Base-by-base conservation (phyloP, 2,113 vertebrate genomes). In the Atlantisia rogersi region DNA sequence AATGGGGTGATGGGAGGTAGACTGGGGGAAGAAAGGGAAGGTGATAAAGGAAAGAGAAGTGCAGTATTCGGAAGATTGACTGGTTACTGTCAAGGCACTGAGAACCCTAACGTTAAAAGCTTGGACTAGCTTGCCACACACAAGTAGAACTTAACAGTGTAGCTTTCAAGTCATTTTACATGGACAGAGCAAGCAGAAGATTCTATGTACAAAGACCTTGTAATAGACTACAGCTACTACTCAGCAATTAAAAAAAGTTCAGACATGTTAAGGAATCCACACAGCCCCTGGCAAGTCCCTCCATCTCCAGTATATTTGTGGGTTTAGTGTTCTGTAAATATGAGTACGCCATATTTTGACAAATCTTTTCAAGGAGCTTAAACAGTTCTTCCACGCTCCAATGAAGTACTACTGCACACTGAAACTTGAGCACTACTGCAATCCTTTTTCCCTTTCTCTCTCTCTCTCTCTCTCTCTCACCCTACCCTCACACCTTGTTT, bases 361-460 rank as follows among this genome's bases (percentile, higher is more conserved):
- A 91, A 63, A 95, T 82, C 82, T 94, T 95, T 81, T 86, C 56
- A 95, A 92, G 92, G 90, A 96, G 60, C 88, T 94, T 92, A 32
- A 28, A 83, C 7, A 82, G 71, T 7, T 96, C 96, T 87, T 87
- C 85, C 80, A 84, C 91, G 92, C 97, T 96, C 95, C 87, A 82
- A 6, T 86, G 92, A 97, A 97, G 95, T 94, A 94, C 58, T 95
- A 88, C 18, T 65, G 79, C 93, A 97, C 86, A 86, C 82, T 96
- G 97, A 92, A 97, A 94, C 88, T 95, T 94, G 82, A 86, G 52
- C 48, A 94, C 96, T 93, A 97, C 91, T 83, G 86, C 97, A 96
- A 97, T 94, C 86, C 75, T 96, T 95, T 97, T 91, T 94, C 48
- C 48, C 48, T 22, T 22, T 22, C 74, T 88, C 63, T 22, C 48